These are phyloP conservation scores for Calidris pugnax DNA, from an alignment of 2,113 vertebrate species.

Conservation along the genomic window DNA sequence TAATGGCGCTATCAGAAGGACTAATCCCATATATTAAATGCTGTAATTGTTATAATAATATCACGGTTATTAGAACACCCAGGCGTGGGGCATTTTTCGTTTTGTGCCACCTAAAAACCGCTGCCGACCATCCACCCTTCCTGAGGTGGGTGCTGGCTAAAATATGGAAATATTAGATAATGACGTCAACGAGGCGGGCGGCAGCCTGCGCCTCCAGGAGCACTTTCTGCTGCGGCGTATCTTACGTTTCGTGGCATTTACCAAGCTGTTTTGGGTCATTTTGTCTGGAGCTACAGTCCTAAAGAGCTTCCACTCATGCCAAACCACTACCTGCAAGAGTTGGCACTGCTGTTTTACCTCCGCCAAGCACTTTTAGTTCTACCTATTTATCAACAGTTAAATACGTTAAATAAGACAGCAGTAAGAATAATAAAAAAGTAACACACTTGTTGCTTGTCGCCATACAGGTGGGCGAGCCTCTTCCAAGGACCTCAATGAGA, in stretches of 20 bases:
- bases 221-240: not conserved
- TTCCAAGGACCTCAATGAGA: not conserved
- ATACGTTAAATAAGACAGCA: not conserved
- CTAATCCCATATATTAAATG: conserved; percentile 80
- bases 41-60: conserved; percentile 79
- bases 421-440: not conserved
- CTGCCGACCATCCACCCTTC: not conserved
- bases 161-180: conserved; percentile 59
- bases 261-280: conserved; percentile 5
- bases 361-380: not conserved
- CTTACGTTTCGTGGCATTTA: conserved; percentile 35
- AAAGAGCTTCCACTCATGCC: not conserved
- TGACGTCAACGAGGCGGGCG: not conserved
- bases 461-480: not conserved
- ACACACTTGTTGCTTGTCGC: not conserved
- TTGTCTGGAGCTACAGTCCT: not conserved
- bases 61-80: conserved; percentile 74
- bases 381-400: not conserved
- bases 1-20: conserved; percentile 77
- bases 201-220: not conserved
- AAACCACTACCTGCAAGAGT: conserved; percentile 5
- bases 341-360: not conserved
- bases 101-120: not conserved
- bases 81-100: conserved; percentile 62
- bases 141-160: not conserved